phyloP scores from a whole-genome alignment of 2,888 invertebrate species.

The Graphium colonna region DNA sequence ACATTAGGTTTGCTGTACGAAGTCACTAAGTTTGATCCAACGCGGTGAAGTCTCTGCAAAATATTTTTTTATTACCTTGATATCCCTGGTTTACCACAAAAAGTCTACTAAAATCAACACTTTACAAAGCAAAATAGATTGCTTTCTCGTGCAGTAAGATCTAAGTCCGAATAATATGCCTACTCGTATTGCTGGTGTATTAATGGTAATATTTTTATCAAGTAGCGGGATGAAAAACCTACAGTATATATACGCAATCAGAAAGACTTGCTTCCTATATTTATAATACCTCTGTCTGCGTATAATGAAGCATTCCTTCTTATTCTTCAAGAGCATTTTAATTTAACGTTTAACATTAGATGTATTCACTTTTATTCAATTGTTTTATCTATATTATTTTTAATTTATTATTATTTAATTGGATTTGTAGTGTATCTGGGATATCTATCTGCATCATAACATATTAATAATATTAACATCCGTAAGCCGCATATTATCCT shows the following conservation, averaged over 20 bases:
- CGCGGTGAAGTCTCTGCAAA: conserved; percentile 20
- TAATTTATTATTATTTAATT: background rate
- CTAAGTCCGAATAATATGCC: conserved; percentile 6
- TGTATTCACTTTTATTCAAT: background rate
- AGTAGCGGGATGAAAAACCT: conserved; percentile 10
- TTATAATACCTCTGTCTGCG: background rate
- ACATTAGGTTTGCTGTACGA: no score
- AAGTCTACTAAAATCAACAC: conserved; percentile 16
- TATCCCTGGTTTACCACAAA: background rate
- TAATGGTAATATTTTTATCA: conserved; percentile 10
- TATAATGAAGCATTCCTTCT: background rate
- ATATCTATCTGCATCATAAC: background rate
- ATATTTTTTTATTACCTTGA: conserved; percentile 23
- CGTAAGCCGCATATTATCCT: background rate
- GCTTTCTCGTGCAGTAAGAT: no score
- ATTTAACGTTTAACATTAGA: no score
- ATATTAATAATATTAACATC: background rate
- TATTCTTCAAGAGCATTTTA: background rate
- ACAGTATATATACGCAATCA: no score
- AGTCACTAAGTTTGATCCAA: no score
- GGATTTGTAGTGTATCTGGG: background rate
- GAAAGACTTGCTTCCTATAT: conserved; percentile 4
- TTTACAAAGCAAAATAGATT: conserved; percentile 7
- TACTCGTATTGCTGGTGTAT: conserved; percentile 19
- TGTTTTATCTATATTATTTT: background rate